phyloP scores from a whole-genome alignment of 2,113 vertebrate species.

The Labeo rohita region DNA sequence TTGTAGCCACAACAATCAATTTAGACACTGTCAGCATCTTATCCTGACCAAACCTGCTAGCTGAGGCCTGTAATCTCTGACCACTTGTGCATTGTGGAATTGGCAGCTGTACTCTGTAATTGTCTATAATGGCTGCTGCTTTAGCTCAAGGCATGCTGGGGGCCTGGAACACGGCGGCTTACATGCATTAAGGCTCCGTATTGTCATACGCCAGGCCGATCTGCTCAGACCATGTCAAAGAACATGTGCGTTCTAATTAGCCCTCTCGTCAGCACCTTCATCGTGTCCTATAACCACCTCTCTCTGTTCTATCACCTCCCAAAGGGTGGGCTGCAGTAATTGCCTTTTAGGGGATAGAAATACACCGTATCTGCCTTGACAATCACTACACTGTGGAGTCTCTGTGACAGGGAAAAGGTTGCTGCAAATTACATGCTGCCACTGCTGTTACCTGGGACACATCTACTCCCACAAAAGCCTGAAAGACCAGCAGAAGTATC shows the following conservation, averaged over 20 bases:
- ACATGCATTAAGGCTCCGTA: slow-evolving; percentile 36
- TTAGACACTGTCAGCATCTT: background rate
- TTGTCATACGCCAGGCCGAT: slow-evolving; percentile 18
- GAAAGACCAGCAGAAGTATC: background rate
- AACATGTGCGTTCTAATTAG: slow-evolving; percentile 55
- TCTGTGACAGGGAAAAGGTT: slow-evolving; percentile 41
- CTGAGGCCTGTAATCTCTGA: slow-evolving; percentile 23
- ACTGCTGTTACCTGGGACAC: slow-evolving; percentile 15
- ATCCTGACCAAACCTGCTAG: background rate
- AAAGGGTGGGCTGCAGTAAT: slow-evolving; percentile 51
- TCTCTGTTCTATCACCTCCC: slow-evolving; percentile 38
- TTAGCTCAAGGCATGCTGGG: slow-evolving; percentile 25
- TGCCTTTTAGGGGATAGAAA: slow-evolving; percentile 55
- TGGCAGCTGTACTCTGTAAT: slow-evolving; percentile 1
- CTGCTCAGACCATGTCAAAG: slow-evolving; percentile 30
- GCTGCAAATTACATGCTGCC: slow-evolving; percentile 50
- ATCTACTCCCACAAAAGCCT: slow-evolving; percentile 7
- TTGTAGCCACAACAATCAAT: background rate
- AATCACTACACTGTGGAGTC: slow-evolving; percentile 37
- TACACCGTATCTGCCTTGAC: slow-evolving; percentile 49
- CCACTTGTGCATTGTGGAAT: slow-evolving; percentile 11
- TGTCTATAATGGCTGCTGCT: slow-evolving; percentile 16
- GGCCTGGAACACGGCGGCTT: background rate
- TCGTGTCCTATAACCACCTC: slow-evolving; percentile 46
- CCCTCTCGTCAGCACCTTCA: slow-evolving; percentile 46